phyloP scores from a whole-genome alignment of 2,113 vertebrate species.

The Pteruthius melanotis region DNA sequence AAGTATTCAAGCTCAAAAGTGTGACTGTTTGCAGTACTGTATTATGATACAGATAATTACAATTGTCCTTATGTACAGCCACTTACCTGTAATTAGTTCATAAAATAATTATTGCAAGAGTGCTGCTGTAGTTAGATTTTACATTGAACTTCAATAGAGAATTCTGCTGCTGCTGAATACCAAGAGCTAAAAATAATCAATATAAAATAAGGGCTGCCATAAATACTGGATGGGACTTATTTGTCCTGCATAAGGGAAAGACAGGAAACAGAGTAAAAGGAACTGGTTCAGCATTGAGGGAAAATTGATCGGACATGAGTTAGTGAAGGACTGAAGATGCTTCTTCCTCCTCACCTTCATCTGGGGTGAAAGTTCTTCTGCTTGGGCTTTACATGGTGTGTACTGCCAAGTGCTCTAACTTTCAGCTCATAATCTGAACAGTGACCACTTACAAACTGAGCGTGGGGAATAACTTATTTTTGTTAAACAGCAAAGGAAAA shows the following conservation, averaged over 20 bases:
- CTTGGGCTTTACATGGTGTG: background rate
- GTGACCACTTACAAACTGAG: background rate
- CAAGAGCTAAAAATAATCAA: slow-evolving; percentile 41
- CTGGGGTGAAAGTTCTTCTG: background rate
- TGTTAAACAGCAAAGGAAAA: background rate
- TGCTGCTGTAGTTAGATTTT: slow-evolving; percentile 9
- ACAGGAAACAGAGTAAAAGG: background rate
- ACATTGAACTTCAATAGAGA: background rate
- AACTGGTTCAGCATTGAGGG: background rate
- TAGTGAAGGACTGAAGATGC: background rate
- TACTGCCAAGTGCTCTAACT: background rate
- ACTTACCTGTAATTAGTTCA: slow-evolving; percentile 50
- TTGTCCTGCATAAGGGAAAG: background rate
- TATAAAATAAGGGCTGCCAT: slow-evolving; percentile 20
- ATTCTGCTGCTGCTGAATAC: background rate
- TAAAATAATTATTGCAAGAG: slow-evolving; percentile 32
- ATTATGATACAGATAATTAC: background rate
- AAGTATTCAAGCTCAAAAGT: background rate
- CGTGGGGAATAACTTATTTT: background rate
- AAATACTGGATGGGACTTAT: slow-evolving; percentile 22
- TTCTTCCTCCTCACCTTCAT: background rate
- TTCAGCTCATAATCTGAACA: background rate
- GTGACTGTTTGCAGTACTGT: background rate
- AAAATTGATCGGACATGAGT: background rate
- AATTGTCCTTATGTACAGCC: background rate